These are phyloP conservation scores for Zeugodacus cucurbitae DNA, from an alignment of 1,140 invertebrate genomes.

Conservation along the genomic window DNA sequence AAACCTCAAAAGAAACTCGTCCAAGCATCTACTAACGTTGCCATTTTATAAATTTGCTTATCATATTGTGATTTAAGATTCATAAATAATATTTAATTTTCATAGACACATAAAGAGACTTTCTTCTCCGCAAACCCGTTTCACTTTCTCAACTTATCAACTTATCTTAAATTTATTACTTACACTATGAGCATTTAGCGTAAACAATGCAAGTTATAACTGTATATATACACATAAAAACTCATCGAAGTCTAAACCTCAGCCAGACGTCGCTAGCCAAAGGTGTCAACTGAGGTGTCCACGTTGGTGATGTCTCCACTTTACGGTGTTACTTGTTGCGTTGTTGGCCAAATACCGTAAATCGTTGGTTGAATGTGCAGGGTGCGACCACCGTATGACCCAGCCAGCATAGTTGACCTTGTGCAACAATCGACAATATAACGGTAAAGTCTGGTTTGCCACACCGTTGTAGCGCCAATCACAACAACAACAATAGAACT, in stretches of 20 bases:
- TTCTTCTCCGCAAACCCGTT: not conserved
- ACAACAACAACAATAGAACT: not conserved
- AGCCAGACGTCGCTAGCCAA: not conserved
- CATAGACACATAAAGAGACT: not conserved
- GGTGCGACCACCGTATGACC: not conserved
- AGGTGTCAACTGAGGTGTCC: conserved; percentile 32
- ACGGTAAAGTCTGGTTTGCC: conserved; percentile 18
- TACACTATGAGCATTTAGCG: not conserved
- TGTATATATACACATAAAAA: not conserved
- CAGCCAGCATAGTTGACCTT: conserved; percentile 11
- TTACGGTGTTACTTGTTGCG: not conserved
- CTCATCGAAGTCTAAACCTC: not conserved
- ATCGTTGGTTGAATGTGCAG: not conserved
- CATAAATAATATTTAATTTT: not conserved
- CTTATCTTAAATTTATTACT: conserved; percentile 10
- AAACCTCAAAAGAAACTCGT: too few species aligned
- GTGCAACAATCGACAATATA: not conserved
- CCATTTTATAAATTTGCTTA: too few species aligned
- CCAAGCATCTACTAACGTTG: too few species aligned
- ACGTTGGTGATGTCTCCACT: not conserved
- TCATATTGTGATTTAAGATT: too few species aligned
- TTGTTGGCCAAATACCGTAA: not conserved
- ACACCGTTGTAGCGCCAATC: not conserved
- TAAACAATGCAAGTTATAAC: not conserved
- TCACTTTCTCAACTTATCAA: not conserved